A percentile compares a stretch with the other conserved stretches of the same genome.
Evolutionary conservation across 1,140 invertebrate species (phyloP).

Genomic region (Diachasma alloeum): DNA sequence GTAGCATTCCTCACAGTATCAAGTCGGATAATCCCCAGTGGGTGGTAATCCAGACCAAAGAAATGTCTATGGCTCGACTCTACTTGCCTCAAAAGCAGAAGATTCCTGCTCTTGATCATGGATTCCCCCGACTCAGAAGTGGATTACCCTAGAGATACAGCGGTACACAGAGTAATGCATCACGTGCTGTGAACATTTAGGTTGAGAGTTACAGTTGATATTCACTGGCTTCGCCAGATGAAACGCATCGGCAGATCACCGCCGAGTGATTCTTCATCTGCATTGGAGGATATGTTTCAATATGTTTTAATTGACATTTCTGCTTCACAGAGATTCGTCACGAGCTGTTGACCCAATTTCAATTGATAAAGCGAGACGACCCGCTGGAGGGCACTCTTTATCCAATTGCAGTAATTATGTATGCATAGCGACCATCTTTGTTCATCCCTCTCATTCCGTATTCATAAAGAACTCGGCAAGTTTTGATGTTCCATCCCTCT

Average conservation of each 20-base stretch:
- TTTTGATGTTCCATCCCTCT: not conserved
- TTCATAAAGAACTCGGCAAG: not conserved
- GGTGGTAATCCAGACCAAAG: not conserved
- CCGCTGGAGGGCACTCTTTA: not conserved
- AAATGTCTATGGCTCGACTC: not conserved
- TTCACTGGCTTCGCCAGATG: not conserved
- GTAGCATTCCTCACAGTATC: not conserved
- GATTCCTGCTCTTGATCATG: not conserved
- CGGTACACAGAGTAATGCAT: not conserved
- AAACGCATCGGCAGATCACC: not conserved
- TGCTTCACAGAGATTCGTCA: not conserved
- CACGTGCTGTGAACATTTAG: not conserved
- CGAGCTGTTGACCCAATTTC: not conserved
- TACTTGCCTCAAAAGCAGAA: not conserved
- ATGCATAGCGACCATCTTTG: not conserved
- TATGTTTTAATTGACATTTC: not conserved
- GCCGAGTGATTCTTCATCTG: not conserved
- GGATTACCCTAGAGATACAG: not conserved
- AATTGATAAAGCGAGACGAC: not conserved
- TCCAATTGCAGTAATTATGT: not conserved
- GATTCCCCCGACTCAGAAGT: not conserved
- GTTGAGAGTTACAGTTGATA: not conserved
- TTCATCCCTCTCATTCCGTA: not conserved
- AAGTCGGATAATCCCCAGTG: not conserved
- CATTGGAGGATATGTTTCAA: not conserved